These are phyloP conservation scores for Thera britannica DNA, from an alignment of 2,888 invertebrate genomes.

Conservation along the genomic window DNA sequence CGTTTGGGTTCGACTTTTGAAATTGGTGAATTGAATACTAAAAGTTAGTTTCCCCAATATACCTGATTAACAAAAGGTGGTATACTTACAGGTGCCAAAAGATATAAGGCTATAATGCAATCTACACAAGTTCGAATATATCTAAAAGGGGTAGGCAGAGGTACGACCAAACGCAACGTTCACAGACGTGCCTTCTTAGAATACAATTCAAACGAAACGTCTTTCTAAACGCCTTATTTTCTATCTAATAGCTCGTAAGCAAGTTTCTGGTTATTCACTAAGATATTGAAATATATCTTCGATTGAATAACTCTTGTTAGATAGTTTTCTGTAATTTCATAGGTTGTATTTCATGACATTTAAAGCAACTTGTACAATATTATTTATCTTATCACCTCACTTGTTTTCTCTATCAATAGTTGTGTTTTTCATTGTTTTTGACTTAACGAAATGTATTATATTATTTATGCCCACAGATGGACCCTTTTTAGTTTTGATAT, in stretches of 20 bases:
- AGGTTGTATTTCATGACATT: constrained; percentile 22
- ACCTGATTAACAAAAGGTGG: too few species aligned
- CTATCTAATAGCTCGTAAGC: neutral
- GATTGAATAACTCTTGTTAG: constrained; percentile 33
- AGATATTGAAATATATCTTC: constrained; percentile 43
- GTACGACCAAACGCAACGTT: too few species aligned
- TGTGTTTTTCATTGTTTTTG: too few species aligned
- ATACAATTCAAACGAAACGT: neutral
- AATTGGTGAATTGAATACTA: neutral
- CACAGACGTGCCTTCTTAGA: neutral
- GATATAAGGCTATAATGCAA: too few species aligned
- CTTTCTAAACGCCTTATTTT: neutral
- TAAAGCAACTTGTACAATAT: constrained; percentile 10
- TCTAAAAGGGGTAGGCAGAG: too few species aligned
- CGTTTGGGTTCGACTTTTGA: neutral
- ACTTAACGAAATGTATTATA: too few species aligned
- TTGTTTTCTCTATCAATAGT: too few species aligned
- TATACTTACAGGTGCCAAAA: too few species aligned
- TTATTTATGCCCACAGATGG: too few species aligned
- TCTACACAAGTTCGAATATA: too few species aligned
- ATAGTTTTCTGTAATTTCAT: constrained; percentile 15
- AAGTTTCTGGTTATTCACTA: constrained; percentile 39
- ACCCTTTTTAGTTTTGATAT: too few species aligned
- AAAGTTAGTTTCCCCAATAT: too few species aligned
- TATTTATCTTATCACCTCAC: neutral